Evolutionary conservation across 92 coral and sea anemone genomes (phyloP).

Genomic region (Palythoa grandis): DNA sequence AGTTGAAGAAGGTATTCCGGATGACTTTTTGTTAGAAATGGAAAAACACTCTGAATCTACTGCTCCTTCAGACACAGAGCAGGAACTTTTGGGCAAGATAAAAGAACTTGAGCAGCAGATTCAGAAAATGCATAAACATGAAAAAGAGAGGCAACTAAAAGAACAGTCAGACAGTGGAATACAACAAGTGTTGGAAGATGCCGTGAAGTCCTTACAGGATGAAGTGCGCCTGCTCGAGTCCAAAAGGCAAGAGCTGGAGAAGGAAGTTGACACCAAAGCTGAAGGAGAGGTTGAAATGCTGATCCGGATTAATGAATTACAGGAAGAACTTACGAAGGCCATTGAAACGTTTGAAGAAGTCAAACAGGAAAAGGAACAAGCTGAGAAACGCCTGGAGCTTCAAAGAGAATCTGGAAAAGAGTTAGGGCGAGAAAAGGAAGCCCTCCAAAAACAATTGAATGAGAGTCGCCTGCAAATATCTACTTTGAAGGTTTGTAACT

Average conservation of each 20-base stretch:
- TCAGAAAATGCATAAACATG: constrained; percentile 43
- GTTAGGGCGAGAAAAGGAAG: constrained; percentile 82
- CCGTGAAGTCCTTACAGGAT: constrained; percentile 60
- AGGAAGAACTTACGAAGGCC: constrained; percentile 75
- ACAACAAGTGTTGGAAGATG: constrained; percentile 52
- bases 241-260: constrained; percentile 63
- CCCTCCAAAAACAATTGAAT: constrained; percentile 86
- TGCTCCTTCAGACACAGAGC: constrained; percentile 45
- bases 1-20: constrained; percentile 67
- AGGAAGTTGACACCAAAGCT: constrained; percentile 67
- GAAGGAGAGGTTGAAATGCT: constrained; percentile 77
- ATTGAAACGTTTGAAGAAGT: constrained; percentile 59
- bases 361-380: constrained; percentile 54
- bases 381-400: constrained; percentile 57
- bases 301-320: constrained; percentile 75
- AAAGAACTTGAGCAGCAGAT: constrained; percentile 75
- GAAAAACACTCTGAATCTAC: constrained; percentile 48
- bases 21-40: constrained; percentile 47
- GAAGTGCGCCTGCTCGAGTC: constrained; percentile 60
- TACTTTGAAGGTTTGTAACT: constrained; percentile 75
- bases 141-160: constrained; percentile 13
- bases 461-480: constrained; percentile 92
- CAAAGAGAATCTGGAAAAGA: constrained; percentile 71
- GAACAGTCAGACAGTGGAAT: constrained; percentile 15
- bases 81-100: constrained; percentile 65